Conservation (phyloP, 2,888 invertebrate species). For the Phytoseiulus persimilis region DNA sequence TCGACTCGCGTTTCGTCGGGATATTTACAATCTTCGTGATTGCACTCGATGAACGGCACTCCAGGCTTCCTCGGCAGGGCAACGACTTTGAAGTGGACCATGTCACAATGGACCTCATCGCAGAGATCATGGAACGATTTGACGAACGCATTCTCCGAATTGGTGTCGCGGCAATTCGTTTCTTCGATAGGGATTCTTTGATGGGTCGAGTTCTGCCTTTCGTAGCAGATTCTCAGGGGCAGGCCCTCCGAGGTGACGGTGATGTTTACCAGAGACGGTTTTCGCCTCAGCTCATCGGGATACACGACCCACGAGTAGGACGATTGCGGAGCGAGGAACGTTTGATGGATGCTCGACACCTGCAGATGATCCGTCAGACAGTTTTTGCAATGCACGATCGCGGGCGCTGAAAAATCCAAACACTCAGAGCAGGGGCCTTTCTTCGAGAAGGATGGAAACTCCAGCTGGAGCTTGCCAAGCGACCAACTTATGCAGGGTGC, state of each 20-base stretch:
- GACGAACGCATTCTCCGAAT: not conserved
- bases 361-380: conserved; percentile 25
- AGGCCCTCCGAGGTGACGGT: conserved; percentile 23
- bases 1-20: conserved; percentile 34
- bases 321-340: conserved; percentile 19
- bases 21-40: not conserved
- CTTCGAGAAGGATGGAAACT: not conserved
- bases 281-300: conserved; percentile 9
- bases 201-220: conserved; percentile 15
- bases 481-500: no score
- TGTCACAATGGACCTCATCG: not conserved
- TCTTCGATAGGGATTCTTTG: conserved; percentile 24
- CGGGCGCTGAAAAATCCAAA: not conserved
- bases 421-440: not conserved
- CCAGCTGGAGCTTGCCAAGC: no score
- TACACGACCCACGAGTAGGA: conserved; percentile 23
- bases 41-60: conserved; percentile 22
- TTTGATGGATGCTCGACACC: conserved; percentile 22
- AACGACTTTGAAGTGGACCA: conserved; percentile 9
- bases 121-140: not conserved
- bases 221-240: conserved; percentile 24
- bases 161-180: not conserved
- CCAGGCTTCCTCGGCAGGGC: conserved; percentile 16
- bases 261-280: conserved; percentile 8
- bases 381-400: conserved; percentile 9